phyloP scores from a whole-genome alignment of 2,113 vertebrate genomes.

The Globicephala melas region DNA sequence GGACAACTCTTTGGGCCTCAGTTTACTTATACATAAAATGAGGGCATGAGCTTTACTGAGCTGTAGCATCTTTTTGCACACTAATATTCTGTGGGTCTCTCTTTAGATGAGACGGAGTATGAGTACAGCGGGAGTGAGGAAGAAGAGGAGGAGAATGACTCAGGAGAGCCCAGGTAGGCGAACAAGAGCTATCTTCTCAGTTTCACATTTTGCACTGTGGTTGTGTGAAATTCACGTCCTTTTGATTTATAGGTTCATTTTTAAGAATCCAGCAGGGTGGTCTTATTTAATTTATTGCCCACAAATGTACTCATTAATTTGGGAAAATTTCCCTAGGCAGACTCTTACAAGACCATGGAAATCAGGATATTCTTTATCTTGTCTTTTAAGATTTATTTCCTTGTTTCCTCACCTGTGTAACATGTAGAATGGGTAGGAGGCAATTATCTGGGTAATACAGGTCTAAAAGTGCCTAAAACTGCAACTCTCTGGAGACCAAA shows the following conservation, averaged over 20 bases:
- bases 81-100: slow-evolving; percentile 56
- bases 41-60: not conserved
- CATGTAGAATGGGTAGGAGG: not conserved
- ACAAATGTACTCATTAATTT: slow-evolving; percentile 21
- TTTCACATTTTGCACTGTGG: not conserved
- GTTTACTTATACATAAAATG: not conserved
- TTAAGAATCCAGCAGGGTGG: not conserved
- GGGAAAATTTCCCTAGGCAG: not conserved
- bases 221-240: not conserved
- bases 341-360: not conserved
- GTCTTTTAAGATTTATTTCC: not conserved
- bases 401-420: not conserved
- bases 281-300: slow-evolving; percentile 33
- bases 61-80: not conserved
- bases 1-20: not conserved
- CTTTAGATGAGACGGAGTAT: slow-evolving; percentile 96
- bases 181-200: not conserved
- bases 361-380: slow-evolving; percentile 45
- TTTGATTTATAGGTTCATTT: slow-evolving; percentile 50
- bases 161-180: slow-evolving; percentile 94
- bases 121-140: slow-evolving; percentile 99
- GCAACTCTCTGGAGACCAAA: not conserved
- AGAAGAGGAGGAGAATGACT: slow-evolving; percentile 97
- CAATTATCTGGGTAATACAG: not conserved
- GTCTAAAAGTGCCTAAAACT: not conserved